A percentile compares a stretch with the other conserved stretches of the same genome.
These are phyloP conservation scores for Pristionchus maxplancki DNA, from an alignment of 2,888 invertebrate genomes.

Conservation along the genomic window DNA sequence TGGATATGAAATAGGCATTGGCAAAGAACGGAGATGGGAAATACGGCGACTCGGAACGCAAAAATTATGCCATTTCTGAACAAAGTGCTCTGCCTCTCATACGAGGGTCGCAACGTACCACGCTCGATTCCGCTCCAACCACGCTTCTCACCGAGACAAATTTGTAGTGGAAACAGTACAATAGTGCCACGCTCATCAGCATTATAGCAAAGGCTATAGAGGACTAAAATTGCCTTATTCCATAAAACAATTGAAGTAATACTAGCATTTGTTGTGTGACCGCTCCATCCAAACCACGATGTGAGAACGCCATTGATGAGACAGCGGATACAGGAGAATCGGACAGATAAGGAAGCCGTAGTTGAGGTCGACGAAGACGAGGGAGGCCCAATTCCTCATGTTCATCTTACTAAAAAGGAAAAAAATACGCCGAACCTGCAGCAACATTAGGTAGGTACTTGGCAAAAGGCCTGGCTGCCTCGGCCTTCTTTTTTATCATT, in stretches of 20 bases:
- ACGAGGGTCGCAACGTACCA: not conserved
- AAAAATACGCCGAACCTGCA: no score
- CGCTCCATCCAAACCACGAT: not conserved
- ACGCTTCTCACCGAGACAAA: no score
- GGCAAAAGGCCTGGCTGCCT: no score
- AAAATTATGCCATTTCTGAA: no score
- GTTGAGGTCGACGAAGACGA: not conserved
- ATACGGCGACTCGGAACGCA: no score
- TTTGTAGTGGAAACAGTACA: not conserved
- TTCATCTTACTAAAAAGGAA: no score
- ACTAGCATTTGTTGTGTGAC: not conserved
- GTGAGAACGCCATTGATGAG: not conserved
- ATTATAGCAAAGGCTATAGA: not conserved
- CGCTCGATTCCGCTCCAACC: no score
- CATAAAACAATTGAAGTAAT: no score
- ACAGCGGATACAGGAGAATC: not conserved
- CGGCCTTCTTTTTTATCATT: no score
- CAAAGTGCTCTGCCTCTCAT: no score
- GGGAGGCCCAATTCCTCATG: not conserved
- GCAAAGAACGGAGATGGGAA: not conserved
- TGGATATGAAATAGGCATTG: not conserved
- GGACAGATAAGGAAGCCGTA: not conserved
- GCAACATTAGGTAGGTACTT: no score
- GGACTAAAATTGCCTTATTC: not conserved
- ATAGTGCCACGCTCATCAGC: not conserved